Evolutionary conservation across 2,797 vertebrate genomes (phyloP), one percentile per base, ranked within the genome.

Genomic region (Anabas testudineus): DNA sequence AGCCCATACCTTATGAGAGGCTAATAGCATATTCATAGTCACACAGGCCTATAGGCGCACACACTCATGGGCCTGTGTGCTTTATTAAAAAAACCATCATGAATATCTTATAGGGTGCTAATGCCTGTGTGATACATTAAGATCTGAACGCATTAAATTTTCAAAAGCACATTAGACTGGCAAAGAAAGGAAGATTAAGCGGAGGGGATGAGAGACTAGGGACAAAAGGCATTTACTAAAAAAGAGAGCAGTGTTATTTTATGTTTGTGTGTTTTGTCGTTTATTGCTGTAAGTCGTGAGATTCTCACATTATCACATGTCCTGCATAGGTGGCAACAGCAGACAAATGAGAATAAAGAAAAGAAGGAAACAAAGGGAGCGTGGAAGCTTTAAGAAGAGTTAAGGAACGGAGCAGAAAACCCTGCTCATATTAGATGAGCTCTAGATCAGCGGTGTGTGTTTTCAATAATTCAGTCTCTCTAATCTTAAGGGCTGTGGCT

Each of bases 141-240:
- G 81, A 90, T 92, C 90, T 83, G 83, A 81, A 83, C 65, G 76
- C 91, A 93, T 93, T 88, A 93, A 93, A 91, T 82, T 92, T 95
- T 93, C 76, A 94, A 59, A 80, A 62, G 79, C 82, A 48, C 84
- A 41, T 83, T 52, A 73, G 55, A 77, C 46, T 43, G 66, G 60
- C 58, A 65, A 59, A 69, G 76, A 75, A 16, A 78, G 63, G 60
- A 46, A 41, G 48, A 71, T 64, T 9, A 61, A 13, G 26, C 56
- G 48, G 22, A 48, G 37, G 10, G 36, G 39, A 24, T 12, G 34
- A 53, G 46, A 37, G 59, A 43, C 26, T 34, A 36, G 51, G 70
- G 55, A 55, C 61, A 36, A 76, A 59, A 61, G 71, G 54, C 34
- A 60, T 52, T 7, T 21, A 61, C 4, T 55, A 34, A 19, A 41